Percentiles rank a stretch among this genome's conserved stretches.
Conservation (phyloP, 2,113 vertebrate species). For the Micromys minutus region DNA sequence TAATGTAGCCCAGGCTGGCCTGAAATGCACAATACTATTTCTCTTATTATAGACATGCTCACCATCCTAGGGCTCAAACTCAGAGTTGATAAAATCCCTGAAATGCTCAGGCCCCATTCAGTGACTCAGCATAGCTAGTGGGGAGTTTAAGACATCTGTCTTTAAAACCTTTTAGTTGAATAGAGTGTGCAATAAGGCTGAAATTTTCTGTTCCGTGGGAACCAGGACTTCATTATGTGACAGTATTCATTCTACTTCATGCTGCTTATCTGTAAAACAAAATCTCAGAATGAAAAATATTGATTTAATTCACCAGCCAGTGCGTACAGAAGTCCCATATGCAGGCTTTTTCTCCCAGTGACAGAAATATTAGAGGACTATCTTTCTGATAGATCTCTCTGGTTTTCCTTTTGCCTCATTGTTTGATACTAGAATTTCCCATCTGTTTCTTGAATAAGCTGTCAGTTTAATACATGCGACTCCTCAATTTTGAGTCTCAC, state of each 20-base stretch:
- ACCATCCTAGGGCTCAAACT: not conserved
- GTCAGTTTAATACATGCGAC: not conserved
- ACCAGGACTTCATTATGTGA: not conserved
- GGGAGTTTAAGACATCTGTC: not conserved
- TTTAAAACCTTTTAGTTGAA: conserved; percentile 4
- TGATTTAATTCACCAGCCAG: not conserved
- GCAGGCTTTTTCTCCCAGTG: not conserved
- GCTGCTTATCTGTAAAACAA: conserved; percentile 2
- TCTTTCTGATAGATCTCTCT: not conserved
- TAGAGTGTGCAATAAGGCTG: not conserved
- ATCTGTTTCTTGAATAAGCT: conserved; percentile 25
- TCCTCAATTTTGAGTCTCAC: conserved; percentile 28
- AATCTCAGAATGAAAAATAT: conserved; percentile 50
- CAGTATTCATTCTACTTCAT: not conserved
- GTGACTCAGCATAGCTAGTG: not conserved
- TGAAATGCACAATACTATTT: not conserved
- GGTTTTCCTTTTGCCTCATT: not conserved
- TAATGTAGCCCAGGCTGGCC: not conserved
- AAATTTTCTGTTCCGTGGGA: not conserved
- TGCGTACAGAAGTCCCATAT: conserved; percentile 25
- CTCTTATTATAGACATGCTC: not conserved
- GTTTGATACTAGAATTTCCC: conserved; percentile 21
- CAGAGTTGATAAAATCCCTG: not conserved
- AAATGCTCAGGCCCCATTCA: not conserved
- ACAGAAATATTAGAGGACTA: conserved; percentile 20